These are phyloP conservation scores for Oikopleura dioica DNA, from an alignment of 23 tunicate genomes.

Conservation along the genomic window DNA sequence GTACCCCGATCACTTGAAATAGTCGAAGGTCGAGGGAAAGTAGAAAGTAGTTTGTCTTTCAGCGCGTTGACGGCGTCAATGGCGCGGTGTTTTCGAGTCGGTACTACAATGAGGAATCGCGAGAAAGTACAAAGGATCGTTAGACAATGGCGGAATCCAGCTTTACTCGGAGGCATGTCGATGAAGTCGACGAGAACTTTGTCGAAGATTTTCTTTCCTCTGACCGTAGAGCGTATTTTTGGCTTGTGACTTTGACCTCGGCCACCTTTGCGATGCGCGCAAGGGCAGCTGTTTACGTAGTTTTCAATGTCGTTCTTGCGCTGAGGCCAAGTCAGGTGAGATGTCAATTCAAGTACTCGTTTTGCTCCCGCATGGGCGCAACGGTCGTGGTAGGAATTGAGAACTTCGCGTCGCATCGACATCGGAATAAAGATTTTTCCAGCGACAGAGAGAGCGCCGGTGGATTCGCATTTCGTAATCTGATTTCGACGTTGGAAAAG, in stretches of 20 bases:
- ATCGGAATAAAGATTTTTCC: background rate
- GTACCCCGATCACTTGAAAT: constrained; percentile 9
- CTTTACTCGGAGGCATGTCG: too few species aligned
- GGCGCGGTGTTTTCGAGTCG: background rate
- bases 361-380: background rate
- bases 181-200: background rate
- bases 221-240: too few species aligned
- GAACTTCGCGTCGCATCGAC: background rate
- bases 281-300: background rate
- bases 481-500: too few species aligned
- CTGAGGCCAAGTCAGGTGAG: background rate
- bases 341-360: too few species aligned
- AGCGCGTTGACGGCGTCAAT: background rate
- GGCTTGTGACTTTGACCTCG: background rate
- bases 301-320: background rate
- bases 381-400: background rate
- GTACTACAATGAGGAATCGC: background rate
- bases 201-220: background rate
- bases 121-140: background rate
- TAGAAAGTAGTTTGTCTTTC: background rate
- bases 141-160: too few species aligned
- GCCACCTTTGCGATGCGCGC: background rate
- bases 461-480: too few species aligned
- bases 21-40: background rate
- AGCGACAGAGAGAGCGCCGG: background rate